Percentiles rank a stretch among this genome's conserved stretches.
Conservation (phyloP, 2,888 invertebrate genomes). For the Andrena flavipes region DNA sequence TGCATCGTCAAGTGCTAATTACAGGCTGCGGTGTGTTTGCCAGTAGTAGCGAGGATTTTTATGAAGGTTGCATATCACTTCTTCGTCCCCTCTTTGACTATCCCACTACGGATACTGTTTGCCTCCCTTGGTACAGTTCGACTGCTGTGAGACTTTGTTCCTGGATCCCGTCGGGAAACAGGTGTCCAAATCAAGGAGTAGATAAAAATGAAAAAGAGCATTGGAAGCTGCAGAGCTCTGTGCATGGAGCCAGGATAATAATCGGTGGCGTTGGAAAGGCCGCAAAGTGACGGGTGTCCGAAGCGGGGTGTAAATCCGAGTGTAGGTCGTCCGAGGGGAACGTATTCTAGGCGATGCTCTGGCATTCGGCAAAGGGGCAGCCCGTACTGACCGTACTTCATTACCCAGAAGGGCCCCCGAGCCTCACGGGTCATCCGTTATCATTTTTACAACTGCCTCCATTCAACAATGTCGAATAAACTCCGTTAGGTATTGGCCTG, state of each 20-base stretch:
- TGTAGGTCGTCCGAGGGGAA: slow-evolving; percentile 73
- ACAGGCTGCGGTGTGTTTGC: slow-evolving; percentile 78
- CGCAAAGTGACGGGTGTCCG: slow-evolving; percentile 57
- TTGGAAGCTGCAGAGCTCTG: background rate
- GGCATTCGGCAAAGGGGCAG: slow-evolving; percentile 74
- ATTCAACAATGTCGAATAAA: slow-evolving; percentile 85
- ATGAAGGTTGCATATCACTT: slow-evolving; percentile 72
- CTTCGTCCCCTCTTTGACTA: slow-evolving; percentile 26
- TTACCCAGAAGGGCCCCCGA: slow-evolving; percentile 82
- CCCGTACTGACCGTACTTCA: slow-evolving; percentile 84
- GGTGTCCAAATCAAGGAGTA: too few species aligned
- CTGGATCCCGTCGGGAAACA: background rate
- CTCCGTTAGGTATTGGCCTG: slow-evolving; percentile 83
- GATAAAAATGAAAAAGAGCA: background rate
- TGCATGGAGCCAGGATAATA: background rate
- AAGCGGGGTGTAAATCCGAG: slow-evolving; percentile 77
- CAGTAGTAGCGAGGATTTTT: slow-evolving; percentile 80
- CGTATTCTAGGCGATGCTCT: slow-evolving; percentile 70
- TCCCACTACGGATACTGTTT: slow-evolving; percentile 11
- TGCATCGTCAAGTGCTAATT: slow-evolving; percentile 84
- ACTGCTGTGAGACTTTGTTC: slow-evolving; percentile 6
- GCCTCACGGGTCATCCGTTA: slow-evolving; percentile 84
- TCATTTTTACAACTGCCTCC: slow-evolving; percentile 85
- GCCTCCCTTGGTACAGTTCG: slow-evolving; percentile 12
- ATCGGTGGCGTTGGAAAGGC: slow-evolving; percentile 17